Evolutionary conservation across 2,888 invertebrate species (phyloP).

Genomic region (Marronus borbonicus): DNA sequence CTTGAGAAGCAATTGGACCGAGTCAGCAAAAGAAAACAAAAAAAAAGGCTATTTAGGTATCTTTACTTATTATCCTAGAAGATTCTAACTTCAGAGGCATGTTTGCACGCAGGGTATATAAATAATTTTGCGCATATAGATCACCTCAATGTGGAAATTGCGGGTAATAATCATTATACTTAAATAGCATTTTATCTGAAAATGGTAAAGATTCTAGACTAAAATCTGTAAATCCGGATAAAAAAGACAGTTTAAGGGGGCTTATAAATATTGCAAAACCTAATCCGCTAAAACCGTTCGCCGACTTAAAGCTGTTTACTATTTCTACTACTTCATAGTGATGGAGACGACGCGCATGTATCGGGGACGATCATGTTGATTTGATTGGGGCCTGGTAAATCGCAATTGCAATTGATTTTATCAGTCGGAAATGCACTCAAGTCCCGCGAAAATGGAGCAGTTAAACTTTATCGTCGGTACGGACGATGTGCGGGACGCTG

Average conservation of each 20-base stretch:
- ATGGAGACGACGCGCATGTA: background rate
- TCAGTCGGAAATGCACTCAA: slow-evolving; percentile 62
- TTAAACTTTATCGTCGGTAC: slow-evolving; percentile 58
- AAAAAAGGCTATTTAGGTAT: no score
- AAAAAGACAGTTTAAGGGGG: background rate
- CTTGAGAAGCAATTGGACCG: no score
- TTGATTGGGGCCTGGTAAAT: slow-evolving; percentile 62
- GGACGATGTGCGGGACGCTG: slow-evolving; percentile 43
- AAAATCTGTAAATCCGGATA: background rate
- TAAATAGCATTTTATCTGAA: no score
- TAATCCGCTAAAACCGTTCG: slow-evolving; percentile 35
- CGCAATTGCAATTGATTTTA: slow-evolving; percentile 64
- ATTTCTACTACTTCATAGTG: background rate
- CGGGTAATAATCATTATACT: no score
- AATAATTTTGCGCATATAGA: no score
- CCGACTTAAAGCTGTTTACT: slow-evolving; percentile 15
- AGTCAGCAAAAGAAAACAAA: no score
- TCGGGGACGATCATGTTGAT: slow-evolving; percentile 57
- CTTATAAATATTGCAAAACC: slow-evolving; percentile 30
- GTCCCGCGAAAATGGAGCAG: slow-evolving; percentile 57
- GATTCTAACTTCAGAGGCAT: no score
- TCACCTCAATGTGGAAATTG: no score
- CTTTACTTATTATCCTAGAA: no score
- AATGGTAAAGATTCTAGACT: no score
- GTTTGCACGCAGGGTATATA: no score